Percentiles rank a stretch among this genome's conserved stretches.
Conservation (phyloP, 2,888 invertebrate species). For the Drosophila stalkeri region DNA sequence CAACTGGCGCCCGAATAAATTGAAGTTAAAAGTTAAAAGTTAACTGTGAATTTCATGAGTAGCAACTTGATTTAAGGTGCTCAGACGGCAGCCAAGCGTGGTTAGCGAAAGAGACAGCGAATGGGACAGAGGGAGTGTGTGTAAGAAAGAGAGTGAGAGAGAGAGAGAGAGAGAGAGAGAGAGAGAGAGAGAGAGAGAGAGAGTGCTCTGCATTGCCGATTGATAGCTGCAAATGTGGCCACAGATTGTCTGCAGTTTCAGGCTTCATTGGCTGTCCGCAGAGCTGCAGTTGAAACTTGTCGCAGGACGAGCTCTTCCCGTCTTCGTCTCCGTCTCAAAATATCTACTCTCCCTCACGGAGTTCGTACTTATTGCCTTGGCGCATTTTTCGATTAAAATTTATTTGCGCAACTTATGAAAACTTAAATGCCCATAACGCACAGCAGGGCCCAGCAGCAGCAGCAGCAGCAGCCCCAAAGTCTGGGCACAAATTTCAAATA, state of each 20-base stretch:
- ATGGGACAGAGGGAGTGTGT: background rate
- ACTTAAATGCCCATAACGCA: constrained; percentile 77
- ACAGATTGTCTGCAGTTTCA: constrained; percentile 45
- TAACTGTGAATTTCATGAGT: background rate
- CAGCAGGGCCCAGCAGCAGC: constrained; percentile 39
- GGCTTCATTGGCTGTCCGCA: constrained; percentile 32
- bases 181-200: background rate
- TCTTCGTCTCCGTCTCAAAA: no score
- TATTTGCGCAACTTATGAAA: constrained; percentile 79
- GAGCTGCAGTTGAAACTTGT: constrained; percentile 28
- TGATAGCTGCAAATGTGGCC: constrained; percentile 30
- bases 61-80: constrained; percentile 2
- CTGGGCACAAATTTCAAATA: constrained; percentile 69
- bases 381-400: constrained; percentile 80
- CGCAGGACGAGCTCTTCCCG: constrained; percentile 22
- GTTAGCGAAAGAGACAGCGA: background rate
- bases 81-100: background rate
- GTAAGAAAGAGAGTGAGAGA: background rate
- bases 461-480: background rate
- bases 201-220: constrained; percentile 1
- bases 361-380: constrained; percentile 34
- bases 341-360: background rate
- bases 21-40: constrained; percentile 2
- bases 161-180: background rate
- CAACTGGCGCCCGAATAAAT: constrained; percentile 1